phyloP scores from a whole-genome alignment of 2,797 vertebrate genomes.

The Melanotaenia maccullochi region DNA sequence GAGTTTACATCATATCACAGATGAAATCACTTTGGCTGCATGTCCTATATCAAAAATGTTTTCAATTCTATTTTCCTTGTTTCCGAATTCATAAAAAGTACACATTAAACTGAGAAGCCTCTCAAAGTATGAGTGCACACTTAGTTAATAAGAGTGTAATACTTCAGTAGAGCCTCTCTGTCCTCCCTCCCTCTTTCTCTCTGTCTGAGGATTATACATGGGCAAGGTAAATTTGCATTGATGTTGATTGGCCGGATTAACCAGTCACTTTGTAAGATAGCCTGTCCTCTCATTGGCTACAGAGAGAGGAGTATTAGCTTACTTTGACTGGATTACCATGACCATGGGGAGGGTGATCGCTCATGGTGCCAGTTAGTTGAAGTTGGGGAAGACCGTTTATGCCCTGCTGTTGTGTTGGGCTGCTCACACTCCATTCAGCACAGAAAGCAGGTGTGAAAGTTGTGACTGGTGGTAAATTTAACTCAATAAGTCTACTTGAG shows the following conservation, averaged over 20 bases:
- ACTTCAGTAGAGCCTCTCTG: slow-evolving; percentile 14
- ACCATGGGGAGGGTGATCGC: slow-evolving; percentile 34
- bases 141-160: slow-evolving; percentile 1
- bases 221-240: slow-evolving; percentile 52
- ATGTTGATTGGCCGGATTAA: slow-evolving; percentile 63
- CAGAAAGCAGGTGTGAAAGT: slow-evolving; percentile 3
- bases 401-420: background rate
- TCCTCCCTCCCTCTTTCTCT: background rate
- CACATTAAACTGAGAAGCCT: background rate
- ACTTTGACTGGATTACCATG: slow-evolving; percentile 62
- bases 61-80: background rate
- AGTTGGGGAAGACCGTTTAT: background rate
- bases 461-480: background rate
- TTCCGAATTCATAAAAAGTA: background rate
- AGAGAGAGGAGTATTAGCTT: slow-evolving; percentile 46
- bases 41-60: background rate
- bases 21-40: background rate
- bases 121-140: background rate
- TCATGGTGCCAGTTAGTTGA: slow-evolving; percentile 13
- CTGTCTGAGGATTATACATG: slow-evolving; percentile 59
- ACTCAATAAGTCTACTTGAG: background rate
- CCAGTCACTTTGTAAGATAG: slow-evolving; percentile 43
- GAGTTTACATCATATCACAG: background rate
- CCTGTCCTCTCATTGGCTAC: slow-evolving; percentile 55
- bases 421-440: slow-evolving; percentile 7